Evolutionary conservation across 2,797 vertebrate genomes (phyloP).

Genomic region (Neosilurus mollespiculum): DNA sequence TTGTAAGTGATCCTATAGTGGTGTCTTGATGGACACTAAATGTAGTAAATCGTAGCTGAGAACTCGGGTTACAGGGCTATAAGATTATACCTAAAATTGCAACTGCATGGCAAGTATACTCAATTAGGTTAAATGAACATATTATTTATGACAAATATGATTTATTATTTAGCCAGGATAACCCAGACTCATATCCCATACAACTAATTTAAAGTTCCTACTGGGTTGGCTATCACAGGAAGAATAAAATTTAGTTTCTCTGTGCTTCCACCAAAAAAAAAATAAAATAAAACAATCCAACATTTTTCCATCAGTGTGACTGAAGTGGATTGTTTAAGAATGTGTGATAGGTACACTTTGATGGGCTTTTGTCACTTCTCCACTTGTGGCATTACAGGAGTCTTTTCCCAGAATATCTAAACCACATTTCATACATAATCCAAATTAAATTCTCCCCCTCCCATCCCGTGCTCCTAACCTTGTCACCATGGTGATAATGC

Average conservation of each 20-base stretch:
- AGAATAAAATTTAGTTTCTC: neutral
- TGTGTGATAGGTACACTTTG: neutral
- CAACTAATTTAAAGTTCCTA: neutral
- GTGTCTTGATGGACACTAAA: neutral
- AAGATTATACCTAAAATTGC: neutral
- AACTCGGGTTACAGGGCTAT: neutral
- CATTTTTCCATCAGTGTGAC: neutral
- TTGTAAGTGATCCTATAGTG: neutral
- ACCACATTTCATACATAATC: conserved; percentile 21
- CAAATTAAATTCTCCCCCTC: conserved; percentile 21
- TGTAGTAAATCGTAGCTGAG: neutral
- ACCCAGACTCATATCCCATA: neutral
- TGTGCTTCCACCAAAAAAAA: neutral
- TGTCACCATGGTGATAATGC: conserved; percentile 24
- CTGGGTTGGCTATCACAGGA: neutral
- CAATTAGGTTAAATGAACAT: neutral
- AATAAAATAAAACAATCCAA: neutral
- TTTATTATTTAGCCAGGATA: neutral
- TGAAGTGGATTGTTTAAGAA: neutral
- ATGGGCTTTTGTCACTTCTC: neutral
- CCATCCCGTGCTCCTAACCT: neutral
- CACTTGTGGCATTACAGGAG: neutral
- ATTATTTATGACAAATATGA: neutral
- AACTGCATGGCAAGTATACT: neutral
- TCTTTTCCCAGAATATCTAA: conserved; percentile 31